Base-by-base conservation (phyloP, 2,113 vertebrate genomes). In the Rafetus swinhoei region DNA sequence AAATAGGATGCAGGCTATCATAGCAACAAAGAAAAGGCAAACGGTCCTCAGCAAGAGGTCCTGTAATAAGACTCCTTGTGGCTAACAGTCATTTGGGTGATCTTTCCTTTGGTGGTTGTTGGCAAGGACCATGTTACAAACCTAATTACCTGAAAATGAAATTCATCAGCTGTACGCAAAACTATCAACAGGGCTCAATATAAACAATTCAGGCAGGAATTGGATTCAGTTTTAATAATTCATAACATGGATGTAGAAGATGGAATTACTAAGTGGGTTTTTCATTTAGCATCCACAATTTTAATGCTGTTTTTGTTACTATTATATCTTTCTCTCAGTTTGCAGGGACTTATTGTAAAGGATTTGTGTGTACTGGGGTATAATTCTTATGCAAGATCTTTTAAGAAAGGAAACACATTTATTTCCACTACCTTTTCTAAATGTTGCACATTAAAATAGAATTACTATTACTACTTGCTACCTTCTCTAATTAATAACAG, bases 291-390 rank as follows among this genome's bases (percentile, higher is more conserved):
- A 4, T 82, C 27, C 74, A 60, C 6, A 65, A 60, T 45, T 7
- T 88, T 19, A 29, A 74, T 1, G 6, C 35, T 56, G 57, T 59
- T n/a, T 25, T 2, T 18, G 1, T 76, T 4, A 0, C 45, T 15
- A 59, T 1, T 56, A 14, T 53, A 18, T 1, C 57, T 84, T 89
- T 85, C 15, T 91, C 89, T 22, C 39, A 12, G 65, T n/a, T 65
- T 86, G 79, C 3, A 2, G 77, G 2, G 5, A 80, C 89, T 92
- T 45, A 45, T 82, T 81, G 87, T 9, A 85, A 82, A 89, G 74
- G 6, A 1, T 56, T 59, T 59, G 22, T 24, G 22, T 24, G 22
- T 59, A 9, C 22, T 4, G 22, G 22, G 22, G 60, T 62, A 32
- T 62, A 59, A 29, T 62, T 29, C 6, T 62, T 62, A 13, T 62